Evolutionary conservation across 2,113 vertebrate genomes (phyloP).

Genomic region (Mormyrus lacerda): DNA sequence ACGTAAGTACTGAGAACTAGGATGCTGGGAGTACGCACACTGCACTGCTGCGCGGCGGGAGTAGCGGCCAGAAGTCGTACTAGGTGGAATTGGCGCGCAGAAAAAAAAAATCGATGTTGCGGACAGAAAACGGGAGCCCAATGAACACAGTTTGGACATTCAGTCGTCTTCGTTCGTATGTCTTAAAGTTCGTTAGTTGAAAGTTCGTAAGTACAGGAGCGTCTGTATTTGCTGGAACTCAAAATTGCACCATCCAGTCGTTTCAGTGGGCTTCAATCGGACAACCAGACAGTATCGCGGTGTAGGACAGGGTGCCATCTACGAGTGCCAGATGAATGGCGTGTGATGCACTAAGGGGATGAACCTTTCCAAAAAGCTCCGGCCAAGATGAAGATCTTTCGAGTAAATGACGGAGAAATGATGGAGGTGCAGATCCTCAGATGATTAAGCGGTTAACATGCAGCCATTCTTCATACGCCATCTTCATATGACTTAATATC

Average conservation of each 20-base stretch:
- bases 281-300: background rate
- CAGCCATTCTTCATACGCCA: background rate
- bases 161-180: too few species aligned
- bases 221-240: background rate
- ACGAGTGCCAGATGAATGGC: background rate
- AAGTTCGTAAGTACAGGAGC: too few species aligned
- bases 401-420: background rate
- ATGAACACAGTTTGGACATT: too few species aligned
- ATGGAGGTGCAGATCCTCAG: background rate
- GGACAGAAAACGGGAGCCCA: too few species aligned
- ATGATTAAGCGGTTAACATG: background rate
- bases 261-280: background rate
- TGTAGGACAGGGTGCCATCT: background rate
- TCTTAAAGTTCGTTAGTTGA: too few species aligned
- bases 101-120: too few species aligned
- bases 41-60: too few species aligned
- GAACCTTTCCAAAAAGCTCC: background rate
- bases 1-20: too few species aligned
- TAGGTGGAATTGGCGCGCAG: too few species aligned
- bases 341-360: background rate
- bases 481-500: background rate
- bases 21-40: too few species aligned
- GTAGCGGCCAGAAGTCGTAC: too few species aligned
- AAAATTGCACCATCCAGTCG: background rate
- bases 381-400: background rate